A percentile compares a stretch with the other conserved stretches of the same genome.
phyloP scores from a whole-genome alignment of 2,888 invertebrate genomes.

The Noctuana brunneofusca region DNA sequence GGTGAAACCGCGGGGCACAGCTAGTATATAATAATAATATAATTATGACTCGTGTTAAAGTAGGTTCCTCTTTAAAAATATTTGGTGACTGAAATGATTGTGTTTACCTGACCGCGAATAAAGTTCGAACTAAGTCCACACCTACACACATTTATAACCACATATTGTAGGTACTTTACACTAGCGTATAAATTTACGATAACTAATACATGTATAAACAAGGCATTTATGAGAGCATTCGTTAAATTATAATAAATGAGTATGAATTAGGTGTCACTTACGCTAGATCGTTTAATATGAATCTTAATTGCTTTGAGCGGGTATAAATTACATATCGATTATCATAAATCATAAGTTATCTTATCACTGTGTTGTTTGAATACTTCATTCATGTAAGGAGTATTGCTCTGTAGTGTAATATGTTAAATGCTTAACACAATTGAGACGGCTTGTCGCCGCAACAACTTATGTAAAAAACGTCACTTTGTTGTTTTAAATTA shows the following conservation, averaged over 20 bases:
- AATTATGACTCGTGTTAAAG: too few relatives aligned
- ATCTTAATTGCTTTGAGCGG: slow-evolving; percentile 9
- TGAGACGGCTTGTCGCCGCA: slow-evolving; percentile 11
- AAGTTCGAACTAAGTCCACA: neutral
- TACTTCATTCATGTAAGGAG: neutral
- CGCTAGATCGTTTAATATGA: neutral
- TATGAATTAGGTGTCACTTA: slow-evolving; percentile 10
- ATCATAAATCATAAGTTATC: too few relatives aligned
- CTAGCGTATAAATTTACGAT: neutral
- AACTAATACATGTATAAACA: neutral
- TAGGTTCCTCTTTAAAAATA: neutral
- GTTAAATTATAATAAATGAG: neutral
- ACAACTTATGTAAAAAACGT: neutral
- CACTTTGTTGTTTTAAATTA: neutral
- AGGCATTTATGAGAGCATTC: neutral
- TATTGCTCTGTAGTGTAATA: neutral
- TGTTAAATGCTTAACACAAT: neutral
- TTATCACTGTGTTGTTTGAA: slow-evolving; percentile 3
- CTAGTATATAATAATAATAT: too few relatives aligned
- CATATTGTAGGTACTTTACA: neutral
- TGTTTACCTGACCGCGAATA: neutral
- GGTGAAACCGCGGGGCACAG: too few relatives aligned
- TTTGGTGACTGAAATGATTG: neutral
- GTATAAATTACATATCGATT: slow-evolving; percentile 9
- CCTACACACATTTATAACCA: neutral